Conservation (phyloP, 1,140 invertebrate genomes). For the Lordiphosa collinella region DNA sequence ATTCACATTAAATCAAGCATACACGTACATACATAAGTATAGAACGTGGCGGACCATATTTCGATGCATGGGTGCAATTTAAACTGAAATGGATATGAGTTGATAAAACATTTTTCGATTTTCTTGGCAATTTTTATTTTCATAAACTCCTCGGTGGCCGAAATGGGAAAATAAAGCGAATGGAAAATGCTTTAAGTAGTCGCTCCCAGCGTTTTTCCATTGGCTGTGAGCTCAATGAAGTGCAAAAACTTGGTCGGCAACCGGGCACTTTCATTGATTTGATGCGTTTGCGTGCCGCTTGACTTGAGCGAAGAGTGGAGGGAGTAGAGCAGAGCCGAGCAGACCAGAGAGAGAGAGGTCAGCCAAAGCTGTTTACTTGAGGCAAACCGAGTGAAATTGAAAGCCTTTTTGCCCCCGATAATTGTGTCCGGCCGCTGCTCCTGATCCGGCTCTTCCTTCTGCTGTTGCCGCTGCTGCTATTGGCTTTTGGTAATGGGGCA, state of each 20-base stretch:
- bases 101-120: conserved; percentile 33
- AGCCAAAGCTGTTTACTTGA: conserved; percentile 66
- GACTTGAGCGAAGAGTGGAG: conserved; percentile 41
- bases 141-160: conserved; percentile 43
- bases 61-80: conserved; percentile 11
- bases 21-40: conserved; percentile 3
- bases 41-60: conserved; percentile 7
- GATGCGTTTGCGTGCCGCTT: conserved; percentile 74
- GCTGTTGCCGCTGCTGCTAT: conserved; percentile 6
- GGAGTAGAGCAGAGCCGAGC: too few relatives aligned
- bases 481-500: conserved; percentile 42
- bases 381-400: conserved; percentile 72
- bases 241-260: conserved; percentile 56
- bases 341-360: background rate
- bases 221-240: conserved; percentile 57
- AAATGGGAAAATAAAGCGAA: conserved; percentile 50
- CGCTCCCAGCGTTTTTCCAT: conserved; percentile 18
- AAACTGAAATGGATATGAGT: background rate
- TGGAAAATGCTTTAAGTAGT: conserved; percentile 51
- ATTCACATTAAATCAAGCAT: conserved; percentile 60
- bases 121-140: conserved; percentile 66
- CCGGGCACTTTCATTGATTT: conserved; percentile 71
- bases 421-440: conserved; percentile 55
- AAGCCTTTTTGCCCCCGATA: conserved; percentile 59
- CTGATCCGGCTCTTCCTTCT: conserved; percentile 1